phyloP scores from a whole-genome alignment of 2,113 vertebrate genomes.

The Stercorarius parasiticus region DNA sequence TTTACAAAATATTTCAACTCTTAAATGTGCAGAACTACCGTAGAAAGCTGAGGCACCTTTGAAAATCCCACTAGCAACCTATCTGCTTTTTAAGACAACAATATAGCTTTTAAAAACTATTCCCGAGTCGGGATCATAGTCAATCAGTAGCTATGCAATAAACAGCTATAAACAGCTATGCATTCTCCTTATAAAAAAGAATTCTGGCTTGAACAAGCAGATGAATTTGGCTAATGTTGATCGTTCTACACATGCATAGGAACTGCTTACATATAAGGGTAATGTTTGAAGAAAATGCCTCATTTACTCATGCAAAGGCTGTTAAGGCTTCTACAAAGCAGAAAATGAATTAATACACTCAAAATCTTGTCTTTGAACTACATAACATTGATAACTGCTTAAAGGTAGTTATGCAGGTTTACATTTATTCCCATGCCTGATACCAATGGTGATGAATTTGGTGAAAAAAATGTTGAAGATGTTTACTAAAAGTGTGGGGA shows the following conservation, averaged over 20 bases:
- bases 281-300: neutral
- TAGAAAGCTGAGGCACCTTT: neutral
- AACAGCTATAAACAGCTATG: neutral
- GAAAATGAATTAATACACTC: neutral
- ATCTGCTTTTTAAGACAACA: neutral
- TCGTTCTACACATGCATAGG: neutral
- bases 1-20: neutral
- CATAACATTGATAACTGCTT: neutral
- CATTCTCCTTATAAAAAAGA: neutral
- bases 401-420: neutral
- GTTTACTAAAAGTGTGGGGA: neutral
- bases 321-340: neutral
- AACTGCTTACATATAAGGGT: neutral
- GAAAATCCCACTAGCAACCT: neutral
- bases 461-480: neutral
- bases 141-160: neutral
- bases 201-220: neutral
- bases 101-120: neutral
- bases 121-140: neutral
- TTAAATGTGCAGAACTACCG: neutral
- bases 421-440: neutral
- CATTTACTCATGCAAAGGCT: neutral
- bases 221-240: neutral
- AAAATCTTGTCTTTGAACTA: neutral
- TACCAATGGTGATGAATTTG: neutral